Conservation (phyloP, 2,113 vertebrate genomes). For the Mesembrinibis cayennensis region DNA sequence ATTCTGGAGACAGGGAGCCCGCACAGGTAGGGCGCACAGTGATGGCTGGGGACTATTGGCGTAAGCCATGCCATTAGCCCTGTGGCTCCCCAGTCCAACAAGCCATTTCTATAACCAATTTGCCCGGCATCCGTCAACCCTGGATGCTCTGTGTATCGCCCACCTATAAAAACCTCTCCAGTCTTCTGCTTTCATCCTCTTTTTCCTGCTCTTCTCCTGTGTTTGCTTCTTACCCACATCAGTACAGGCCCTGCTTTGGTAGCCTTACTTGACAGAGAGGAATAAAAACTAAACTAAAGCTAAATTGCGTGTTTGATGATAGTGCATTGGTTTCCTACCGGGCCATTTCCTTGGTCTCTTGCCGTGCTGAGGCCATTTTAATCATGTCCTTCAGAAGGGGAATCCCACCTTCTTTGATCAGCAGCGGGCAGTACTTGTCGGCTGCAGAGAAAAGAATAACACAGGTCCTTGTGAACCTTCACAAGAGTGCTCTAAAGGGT, state of each 20-base stretch:
- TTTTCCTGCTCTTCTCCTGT: background rate
- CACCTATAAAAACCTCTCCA: background rate
- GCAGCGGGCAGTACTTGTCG: slow-evolving; percentile 93
- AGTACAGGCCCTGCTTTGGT: background rate
- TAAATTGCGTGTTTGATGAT: background rate
- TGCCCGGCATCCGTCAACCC: background rate
- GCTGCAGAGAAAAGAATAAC: slow-evolving; percentile 71
- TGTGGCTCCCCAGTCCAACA: background rate
- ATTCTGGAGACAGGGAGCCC: background rate
- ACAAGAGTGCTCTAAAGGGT: background rate
- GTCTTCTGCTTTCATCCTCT: background rate
- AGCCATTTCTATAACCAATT: background rate
- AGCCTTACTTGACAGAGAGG: background rate
- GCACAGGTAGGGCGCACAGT: background rate
- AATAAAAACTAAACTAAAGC: background rate
- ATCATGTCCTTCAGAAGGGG: slow-evolving; percentile 86
- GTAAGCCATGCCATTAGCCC: background rate
- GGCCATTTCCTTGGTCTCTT: slow-evolving; percentile 96
- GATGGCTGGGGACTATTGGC: background rate
- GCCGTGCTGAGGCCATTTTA: slow-evolving; percentile 85
- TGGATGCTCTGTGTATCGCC: background rate
- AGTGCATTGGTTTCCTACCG: slow-evolving; percentile 73
- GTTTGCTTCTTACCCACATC: background rate
- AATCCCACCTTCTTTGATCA: slow-evolving; percentile 94
- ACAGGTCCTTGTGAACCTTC: background rate